phyloP scores from a whole-genome alignment of 2,888 invertebrate species.

The Oligia latruncula region DNA sequence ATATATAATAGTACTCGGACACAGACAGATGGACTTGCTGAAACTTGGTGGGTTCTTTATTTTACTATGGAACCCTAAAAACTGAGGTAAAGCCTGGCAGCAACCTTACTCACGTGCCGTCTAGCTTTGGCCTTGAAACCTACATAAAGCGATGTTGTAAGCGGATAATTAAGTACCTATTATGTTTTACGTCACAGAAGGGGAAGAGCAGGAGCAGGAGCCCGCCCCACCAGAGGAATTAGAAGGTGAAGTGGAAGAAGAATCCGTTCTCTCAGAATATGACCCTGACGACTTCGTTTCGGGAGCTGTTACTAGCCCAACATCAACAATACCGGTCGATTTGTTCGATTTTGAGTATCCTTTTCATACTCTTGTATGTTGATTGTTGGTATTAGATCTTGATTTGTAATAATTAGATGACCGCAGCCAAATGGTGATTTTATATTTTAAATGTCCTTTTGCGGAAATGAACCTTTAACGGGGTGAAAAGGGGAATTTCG shows the following conservation, averaged over 20 bases:
- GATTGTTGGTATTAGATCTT: not conserved
- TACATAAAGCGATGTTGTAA: not conserved
- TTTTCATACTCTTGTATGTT: slow-evolving; percentile 73
- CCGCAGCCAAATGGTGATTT: not conserved
- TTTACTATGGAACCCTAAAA: not conserved
- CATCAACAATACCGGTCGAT: slow-evolving; percentile 89
- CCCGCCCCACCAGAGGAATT: not conserved
- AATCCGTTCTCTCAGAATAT: slow-evolving; percentile 84
- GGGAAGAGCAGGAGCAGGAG: slow-evolving; percentile 9
- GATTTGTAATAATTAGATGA: not conserved
- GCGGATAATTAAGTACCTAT: not conserved
- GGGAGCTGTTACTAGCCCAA: slow-evolving; percentile 86
- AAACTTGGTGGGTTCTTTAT: not conserved
- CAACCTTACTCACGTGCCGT: not conserved
- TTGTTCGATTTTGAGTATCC: slow-evolving; percentile 93
- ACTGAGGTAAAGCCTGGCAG: not conserved
- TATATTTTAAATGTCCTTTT: no score
- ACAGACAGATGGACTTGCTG: not conserved
- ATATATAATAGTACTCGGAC: not conserved
- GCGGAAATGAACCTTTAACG: not conserved
- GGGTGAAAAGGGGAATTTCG: not conserved
- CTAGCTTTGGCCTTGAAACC: not conserved
- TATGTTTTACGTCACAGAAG: slow-evolving; percentile 23
- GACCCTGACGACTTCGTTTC: slow-evolving; percentile 90
- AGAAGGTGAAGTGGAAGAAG: slow-evolving; percentile 79